Evolutionary conservation across 1,140 invertebrate species (phyloP).

Genomic region (Micrasema longulum): DNA sequence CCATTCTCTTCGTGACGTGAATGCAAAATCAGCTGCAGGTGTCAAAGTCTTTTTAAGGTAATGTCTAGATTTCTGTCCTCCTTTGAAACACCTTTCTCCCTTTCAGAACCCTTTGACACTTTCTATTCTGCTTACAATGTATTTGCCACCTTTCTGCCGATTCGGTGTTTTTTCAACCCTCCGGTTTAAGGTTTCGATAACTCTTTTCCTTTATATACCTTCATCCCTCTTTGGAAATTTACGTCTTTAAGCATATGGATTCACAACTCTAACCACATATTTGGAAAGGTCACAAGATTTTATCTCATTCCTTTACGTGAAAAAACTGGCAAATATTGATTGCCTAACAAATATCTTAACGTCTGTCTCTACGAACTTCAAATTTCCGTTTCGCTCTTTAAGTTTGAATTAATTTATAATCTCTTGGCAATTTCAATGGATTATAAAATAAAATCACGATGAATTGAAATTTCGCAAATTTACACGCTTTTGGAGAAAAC

Average conservation of each 20-base stretch:
- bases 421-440: neutral
- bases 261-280: constrained; percentile 14
- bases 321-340: neutral
- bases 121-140: constrained; percentile 41
- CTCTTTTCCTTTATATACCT: constrained; percentile 41
- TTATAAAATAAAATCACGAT: neutral
- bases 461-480: neutral
- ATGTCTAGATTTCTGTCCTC: neutral
- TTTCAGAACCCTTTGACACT: constrained; percentile 26
- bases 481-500: neutral
- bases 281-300: constrained; percentile 1
- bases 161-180: constrained; percentile 37
- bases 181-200: constrained; percentile 35
- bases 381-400: neutral
- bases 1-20: neutral
- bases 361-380: neutral
- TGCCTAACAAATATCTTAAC: neutral
- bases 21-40: neutral
- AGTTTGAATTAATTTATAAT: neutral
- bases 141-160: constrained; percentile 37
- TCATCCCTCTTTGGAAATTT: constrained; percentile 27
- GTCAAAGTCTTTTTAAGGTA: neutral
- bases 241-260: constrained; percentile 29
- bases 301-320: neutral
- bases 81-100: neutral